phyloP scores from a whole-genome alignment of 2,113 vertebrate species.

The Eonycteris spelaea region DNA sequence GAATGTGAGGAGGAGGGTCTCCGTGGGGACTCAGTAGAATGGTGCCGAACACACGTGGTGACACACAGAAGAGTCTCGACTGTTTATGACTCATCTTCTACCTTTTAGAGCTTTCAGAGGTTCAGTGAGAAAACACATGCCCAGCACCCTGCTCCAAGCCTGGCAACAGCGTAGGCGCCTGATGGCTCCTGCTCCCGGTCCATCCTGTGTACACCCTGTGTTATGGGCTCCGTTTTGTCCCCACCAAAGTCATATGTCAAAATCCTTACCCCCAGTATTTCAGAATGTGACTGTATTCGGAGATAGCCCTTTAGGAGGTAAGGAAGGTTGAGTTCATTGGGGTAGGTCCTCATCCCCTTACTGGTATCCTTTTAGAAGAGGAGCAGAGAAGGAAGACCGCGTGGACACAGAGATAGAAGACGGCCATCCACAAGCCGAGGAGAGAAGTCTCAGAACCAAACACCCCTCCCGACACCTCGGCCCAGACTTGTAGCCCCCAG shows the following conservation, averaged over 20 bases:
- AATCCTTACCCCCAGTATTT: background rate
- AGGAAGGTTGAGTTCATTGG: background rate
- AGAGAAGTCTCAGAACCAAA: background rate
- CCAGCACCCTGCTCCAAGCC: background rate
- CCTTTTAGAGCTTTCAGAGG: background rate
- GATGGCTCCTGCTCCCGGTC: too few species aligned
- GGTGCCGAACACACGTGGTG: rapidly evolving
- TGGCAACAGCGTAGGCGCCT: background rate
- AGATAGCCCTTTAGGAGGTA: background rate
- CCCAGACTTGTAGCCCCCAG: background rate
- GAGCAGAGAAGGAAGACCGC: background rate
- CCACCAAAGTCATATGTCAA: background rate
- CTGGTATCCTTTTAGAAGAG: background rate
- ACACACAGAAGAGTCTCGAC: background rate
- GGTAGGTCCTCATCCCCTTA: background rate
- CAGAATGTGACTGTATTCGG: background rate
- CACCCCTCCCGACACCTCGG: background rate
- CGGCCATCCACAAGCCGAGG: background rate
- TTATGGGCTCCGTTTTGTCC: background rate
- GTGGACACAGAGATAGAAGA: background rate
- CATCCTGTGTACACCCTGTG: background rate
- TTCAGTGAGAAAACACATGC: background rate
- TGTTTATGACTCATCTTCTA: background rate
- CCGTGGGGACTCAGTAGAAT: background rate
- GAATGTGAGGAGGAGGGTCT: background rate